Conservation (phyloP, 1,140 invertebrate genomes). For the Diabrotica undecimpunctata region DNA sequence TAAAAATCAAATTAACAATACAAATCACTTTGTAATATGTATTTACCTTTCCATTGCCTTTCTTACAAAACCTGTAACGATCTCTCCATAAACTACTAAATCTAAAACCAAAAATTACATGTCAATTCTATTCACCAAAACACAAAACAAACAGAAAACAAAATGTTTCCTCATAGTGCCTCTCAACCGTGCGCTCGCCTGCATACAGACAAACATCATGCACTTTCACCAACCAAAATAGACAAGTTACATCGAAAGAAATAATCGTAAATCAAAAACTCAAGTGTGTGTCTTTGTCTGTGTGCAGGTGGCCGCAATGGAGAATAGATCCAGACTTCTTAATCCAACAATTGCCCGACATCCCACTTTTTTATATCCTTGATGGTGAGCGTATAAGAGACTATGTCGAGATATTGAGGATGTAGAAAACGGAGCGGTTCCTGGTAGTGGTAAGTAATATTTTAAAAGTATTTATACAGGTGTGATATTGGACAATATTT, state of each 20-base stretch:
- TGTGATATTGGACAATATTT: too few species aligned
- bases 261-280: slow-evolving; percentile 27
- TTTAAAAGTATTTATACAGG: too few species aligned
- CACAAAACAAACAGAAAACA: slow-evolving; percentile 17
- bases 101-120: slow-evolving; percentile 5
- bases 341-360: slow-evolving; percentile 1
- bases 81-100: slow-evolving; percentile 7
- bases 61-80: not conserved
- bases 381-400: not conserved
- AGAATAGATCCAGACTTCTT: not conserved
- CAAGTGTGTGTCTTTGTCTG: slow-evolving; percentile 46
- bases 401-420: too few species aligned
- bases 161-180: slow-evolving; percentile 6
- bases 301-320: slow-evolving; percentile 46
- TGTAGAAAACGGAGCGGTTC: too few species aligned
- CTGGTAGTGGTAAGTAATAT: too few species aligned
- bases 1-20: too few species aligned
- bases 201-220: slow-evolving; percentile 49
- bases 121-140: slow-evolving; percentile 12
- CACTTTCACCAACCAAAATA: slow-evolving; percentile 42
- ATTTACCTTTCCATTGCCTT: not conserved
- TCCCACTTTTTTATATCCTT: not conserved
- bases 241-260: slow-evolving; percentile 21
- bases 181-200: slow-evolving; percentile 34
- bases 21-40: too few species aligned